These are phyloP conservation scores for Nannoperca australis DNA, from an alignment of 2,797 vertebrate species.

Conservation along the genomic window DNA sequence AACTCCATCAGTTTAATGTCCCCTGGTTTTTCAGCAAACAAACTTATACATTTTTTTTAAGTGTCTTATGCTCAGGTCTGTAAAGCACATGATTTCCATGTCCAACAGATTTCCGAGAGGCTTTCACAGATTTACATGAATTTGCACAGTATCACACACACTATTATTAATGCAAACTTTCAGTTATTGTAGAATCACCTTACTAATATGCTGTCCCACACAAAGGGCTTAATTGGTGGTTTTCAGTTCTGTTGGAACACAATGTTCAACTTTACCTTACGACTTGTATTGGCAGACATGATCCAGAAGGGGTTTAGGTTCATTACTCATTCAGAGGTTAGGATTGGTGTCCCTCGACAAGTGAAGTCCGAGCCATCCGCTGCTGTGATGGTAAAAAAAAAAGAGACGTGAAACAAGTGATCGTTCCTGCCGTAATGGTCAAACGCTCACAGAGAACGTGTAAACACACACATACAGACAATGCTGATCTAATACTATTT, in stretches of 20 bases:
- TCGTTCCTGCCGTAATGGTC: neutral
- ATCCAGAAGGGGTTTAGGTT: conserved; percentile 99
- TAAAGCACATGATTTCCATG: neutral
- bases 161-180: neutral
- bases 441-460: neutral
- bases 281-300: conserved; percentile 93
- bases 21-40: neutral
- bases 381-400: conserved; percentile 37
- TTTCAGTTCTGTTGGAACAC: neutral
- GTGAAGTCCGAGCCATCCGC: conserved; percentile 73
- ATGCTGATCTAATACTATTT: neutral
- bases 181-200: neutral
- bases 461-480: neutral
- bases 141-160: neutral
- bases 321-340: conserved; percentile 89
- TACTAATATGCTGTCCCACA: neutral
- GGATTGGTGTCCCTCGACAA: conserved; percentile 58
- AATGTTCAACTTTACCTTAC: conserved; percentile 88
- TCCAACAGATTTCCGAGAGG: neutral
- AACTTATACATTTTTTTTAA: no score
- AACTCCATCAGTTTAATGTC: neutral
- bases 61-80: neutral
- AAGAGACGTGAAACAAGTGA: conserved; percentile 7
- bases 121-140: neutral
- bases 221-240: neutral